Evolutionary conservation across 2,113 vertebrate genomes (phyloP).

Genomic region (Alectura lathami): DNA sequence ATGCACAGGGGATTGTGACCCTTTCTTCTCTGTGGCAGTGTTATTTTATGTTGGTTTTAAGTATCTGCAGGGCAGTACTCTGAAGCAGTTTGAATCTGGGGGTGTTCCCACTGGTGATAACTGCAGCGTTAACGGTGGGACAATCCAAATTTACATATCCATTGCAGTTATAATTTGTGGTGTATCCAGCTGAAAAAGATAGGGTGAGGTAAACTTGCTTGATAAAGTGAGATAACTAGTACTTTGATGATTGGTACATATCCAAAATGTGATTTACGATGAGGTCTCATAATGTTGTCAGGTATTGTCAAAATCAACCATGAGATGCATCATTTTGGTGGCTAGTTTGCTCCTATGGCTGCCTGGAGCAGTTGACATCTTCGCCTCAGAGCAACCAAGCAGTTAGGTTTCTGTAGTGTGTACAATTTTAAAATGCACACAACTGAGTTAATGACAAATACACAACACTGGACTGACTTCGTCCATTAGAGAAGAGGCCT

Average conservation of each 20-base stretch:
- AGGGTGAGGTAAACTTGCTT: not conserved
- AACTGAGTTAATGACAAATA: not conserved
- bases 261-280: not conserved
- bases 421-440: not conserved
- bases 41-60: not conserved
- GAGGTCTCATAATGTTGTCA: not conserved
- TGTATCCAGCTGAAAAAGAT: not conserved
- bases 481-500: not conserved
- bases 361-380: not conserved
- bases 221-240: not conserved
- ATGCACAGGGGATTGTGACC: not conserved
- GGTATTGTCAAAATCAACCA: not conserved
- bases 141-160: not conserved
- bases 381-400: accelerated
- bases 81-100: not conserved
- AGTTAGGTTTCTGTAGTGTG: accelerated
- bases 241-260: not conserved
- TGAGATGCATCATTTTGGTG: not conserved
- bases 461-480: not conserved
- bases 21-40: not conserved
- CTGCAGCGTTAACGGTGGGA: not conserved
- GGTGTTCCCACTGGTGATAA: not conserved
- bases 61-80: not conserved
- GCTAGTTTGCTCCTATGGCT: not conserved
- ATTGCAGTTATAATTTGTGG: not conserved